Base-by-base conservation (phyloP, 1,140 invertebrate genomes). In the Mercenaria mercenaria region DNA sequence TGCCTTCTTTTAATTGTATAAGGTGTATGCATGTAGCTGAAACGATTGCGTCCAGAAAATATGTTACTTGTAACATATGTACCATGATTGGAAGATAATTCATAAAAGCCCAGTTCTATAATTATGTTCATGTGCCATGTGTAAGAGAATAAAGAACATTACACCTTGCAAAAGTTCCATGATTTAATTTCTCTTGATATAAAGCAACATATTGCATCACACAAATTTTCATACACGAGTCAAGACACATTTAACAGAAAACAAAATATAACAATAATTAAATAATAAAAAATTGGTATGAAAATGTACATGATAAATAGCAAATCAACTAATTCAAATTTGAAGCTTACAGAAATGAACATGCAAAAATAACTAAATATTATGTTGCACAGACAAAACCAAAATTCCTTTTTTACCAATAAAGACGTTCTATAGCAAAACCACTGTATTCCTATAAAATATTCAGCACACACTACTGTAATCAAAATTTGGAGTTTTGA, bases 151-250 rank as follows among this genome's bases (percentile, higher is more conserved):
- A n/a, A n/a, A n/a, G n/a, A n/a, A n/a, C n/a, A n/a, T n/a, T n/a
- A n/a, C n/a, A n/a, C n/a, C n/a, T n/a, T n/a, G n/a, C n/a, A n/a
- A n/a, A n/a, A n/a, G n/a, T n/a, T 79, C 76, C 47, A 79, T 79
- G 76, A 59, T 79, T 79, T 79, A 56, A 26, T 79, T 79, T 79
- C 47, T 79, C 76, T 79, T 79, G 76, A 79, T 79, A 79, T 79
- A 50, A 79, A 79, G 76, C 76, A 32, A 79, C 74, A 79, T 56
- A 79, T 79, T 79, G 76, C 76, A 79, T 79, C 76, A 79, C 76
- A 79, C 76, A 79, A 76, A 0, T 76, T 50, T 79, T 56, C 37
- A 52, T 79, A 20, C 50, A 50, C 18, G 52, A 23, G 6, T 32
- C 4, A 39, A 52, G 26, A 79, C 43, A 52, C 50, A 79, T 79